Percentiles rank a stretch among this genome's conserved stretches.
These are phyloP conservation scores for Mythimna pallens DNA, from an alignment of 2,888 invertebrate genomes.

Conservation along the genomic window DNA sequence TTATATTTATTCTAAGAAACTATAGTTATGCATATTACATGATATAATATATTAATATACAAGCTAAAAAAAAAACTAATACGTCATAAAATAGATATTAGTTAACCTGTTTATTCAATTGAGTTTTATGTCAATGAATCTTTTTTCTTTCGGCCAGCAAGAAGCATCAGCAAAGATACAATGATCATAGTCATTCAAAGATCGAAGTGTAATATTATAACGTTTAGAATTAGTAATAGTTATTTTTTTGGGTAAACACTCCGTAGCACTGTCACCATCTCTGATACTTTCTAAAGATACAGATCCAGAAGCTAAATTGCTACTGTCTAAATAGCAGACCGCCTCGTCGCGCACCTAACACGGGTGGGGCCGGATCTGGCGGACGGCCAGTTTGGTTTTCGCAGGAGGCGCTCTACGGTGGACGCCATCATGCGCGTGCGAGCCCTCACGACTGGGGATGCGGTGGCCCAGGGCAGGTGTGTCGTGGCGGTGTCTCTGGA, in stretches of 20 bases:
- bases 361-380: too few species aligned
- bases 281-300: neutral
- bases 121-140: neutral
- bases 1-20: too few species aligned
- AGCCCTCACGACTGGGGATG: too few species aligned
- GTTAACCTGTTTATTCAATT: neutral
- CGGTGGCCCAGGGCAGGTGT: too few species aligned
- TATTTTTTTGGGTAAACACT: neutral
- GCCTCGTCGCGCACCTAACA: too few species aligned
- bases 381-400: too few species aligned
- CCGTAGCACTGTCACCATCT: neutral
- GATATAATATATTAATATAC: too few species aligned
- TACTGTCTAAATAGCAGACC: too few species aligned
- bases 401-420: too few species aligned
- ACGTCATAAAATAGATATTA: neutral
- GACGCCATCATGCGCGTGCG: too few species aligned
- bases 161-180: slow-evolving; percentile 9
- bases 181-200: slow-evolving; percentile 8
- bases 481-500: too few species aligned
- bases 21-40: too few species aligned
- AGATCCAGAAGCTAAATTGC: neutral
- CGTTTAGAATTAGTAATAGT: neutral
- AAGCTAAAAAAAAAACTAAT: neutral
- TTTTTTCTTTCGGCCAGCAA: slow-evolving; percentile 19
- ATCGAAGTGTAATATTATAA: slow-evolving; percentile 3